Evolutionary conservation across 2,797 vertebrate species (phyloP), one percentile per base, ranked within the genome.

Genomic region (Carcharodon carcharias): DNA sequence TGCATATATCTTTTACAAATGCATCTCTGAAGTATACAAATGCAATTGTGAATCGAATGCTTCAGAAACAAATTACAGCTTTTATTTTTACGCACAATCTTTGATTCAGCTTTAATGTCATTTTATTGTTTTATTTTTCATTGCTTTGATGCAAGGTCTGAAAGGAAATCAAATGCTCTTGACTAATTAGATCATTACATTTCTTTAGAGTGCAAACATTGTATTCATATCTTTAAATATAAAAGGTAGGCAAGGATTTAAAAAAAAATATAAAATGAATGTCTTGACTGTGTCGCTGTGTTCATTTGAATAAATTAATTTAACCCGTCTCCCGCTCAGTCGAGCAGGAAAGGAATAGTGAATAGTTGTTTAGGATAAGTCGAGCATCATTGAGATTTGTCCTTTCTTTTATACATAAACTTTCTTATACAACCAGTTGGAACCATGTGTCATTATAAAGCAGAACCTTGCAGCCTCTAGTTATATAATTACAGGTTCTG

Each of bases 401-500:
- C 18, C 45, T 8, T 50, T 85, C 40, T 85, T 50, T 85, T 8
- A 82, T 50, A 85, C 50, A 50, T 50, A 45, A 85, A 23, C 45
- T 50, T 85, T 50, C 45, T 93, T 23, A 45, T 12, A 93, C 63
- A 67, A 26, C 21, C 91, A 93, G 8, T 65, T 63, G n/a, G 40
- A 93, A 67, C 40, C 8, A 67, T 93, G 63, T 65, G 63, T 45
- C 91, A 65, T 67, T 45, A 63, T 45, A 67, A 93, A 93, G n/a
- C 63, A 67, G 91, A 93, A 45, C 6, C 63, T 93, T 67, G n/a
- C 91, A 67, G 91, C n/a, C n/a, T 45, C n/a, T 67, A 26, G 45
- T 85, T 23, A 85, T 50, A 50, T 85, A 93, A 93, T 93, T 93
- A 67, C 91, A 93, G 91, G 63, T 93, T 93, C 91, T 93, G 91